A percentile compares a stretch with the other conserved stretches of the same genome.
Conservation (phyloP, 2,888 invertebrate genomes). For the Spodoptera picta region DNA sequence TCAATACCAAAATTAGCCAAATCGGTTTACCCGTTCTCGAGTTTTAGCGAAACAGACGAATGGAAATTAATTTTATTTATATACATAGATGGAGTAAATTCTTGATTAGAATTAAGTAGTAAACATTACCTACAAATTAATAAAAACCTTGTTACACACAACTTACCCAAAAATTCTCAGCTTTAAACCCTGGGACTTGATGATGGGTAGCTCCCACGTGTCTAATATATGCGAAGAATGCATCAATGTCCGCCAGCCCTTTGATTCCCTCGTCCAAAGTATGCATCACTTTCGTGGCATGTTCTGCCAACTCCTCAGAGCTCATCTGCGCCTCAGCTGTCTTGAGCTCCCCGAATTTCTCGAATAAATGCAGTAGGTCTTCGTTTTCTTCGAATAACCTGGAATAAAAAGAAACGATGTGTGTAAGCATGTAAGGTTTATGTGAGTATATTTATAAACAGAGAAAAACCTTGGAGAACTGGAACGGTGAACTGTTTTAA, state of each 20-base stretch:
- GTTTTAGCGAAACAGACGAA: too few relatives aligned
- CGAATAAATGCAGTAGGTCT: constrained; percentile 93
- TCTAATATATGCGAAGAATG: constrained; percentile 93
- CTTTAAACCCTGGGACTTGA: constrained; percentile 94
- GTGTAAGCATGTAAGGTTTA: too few relatives aligned
- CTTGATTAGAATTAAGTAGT: neutral
- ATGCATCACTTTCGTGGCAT: constrained; percentile 95
- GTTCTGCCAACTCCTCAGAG: constrained; percentile 94
- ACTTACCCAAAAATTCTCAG: constrained; percentile 95
- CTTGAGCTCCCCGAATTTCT: constrained; percentile 92
- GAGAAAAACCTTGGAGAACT: too few relatives aligned
- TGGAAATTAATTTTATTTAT: too few relatives aligned
- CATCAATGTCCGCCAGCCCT: constrained; percentile 93
- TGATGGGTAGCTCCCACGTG: constrained; percentile 95
- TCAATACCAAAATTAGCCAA: too few relatives aligned
- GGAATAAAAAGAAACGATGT: constrained; percentile 57
- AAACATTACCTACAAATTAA: too few relatives aligned
- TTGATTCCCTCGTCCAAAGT: constrained; percentile 96
- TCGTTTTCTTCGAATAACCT: constrained; percentile 96
- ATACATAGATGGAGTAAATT: neutral
- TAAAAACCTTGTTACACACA: neutral
- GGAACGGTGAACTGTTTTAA: too few relatives aligned
- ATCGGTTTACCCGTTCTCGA: too few relatives aligned
- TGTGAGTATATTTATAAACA: too few relatives aligned
- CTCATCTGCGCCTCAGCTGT: constrained; percentile 93